These are phyloP conservation scores for Drosophila anomalipes DNA, from an alignment of 2,888 invertebrate species.

Conservation along the genomic window DNA sequence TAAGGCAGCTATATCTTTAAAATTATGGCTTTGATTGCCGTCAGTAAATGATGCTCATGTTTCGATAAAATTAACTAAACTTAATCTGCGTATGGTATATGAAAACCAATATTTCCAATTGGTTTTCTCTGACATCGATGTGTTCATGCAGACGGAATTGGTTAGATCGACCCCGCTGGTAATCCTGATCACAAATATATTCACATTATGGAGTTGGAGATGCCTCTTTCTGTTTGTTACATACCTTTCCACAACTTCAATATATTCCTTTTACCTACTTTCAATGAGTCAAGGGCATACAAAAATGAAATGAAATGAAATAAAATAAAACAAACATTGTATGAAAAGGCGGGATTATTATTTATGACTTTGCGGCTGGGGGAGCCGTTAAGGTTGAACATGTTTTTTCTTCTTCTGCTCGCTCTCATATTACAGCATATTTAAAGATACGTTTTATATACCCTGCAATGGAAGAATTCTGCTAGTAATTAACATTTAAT, in stretches of 20 bases:
- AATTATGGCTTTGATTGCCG: background rate
- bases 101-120: background rate
- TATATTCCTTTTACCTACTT: background rate
- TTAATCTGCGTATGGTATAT: background rate
- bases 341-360: constrained; percentile 59
- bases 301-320: constrained; percentile 16
- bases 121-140: background rate
- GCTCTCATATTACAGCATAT: background rate
- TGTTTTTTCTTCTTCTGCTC: constrained; percentile 6
- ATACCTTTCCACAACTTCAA: background rate
- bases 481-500: background rate
- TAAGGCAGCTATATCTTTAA: background rate
- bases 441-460: background rate
- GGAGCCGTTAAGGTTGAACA: constrained; percentile 17
- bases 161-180: background rate
- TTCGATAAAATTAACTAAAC: background rate
- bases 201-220: background rate
- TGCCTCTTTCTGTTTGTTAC: background rate
- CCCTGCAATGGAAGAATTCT: constrained; percentile 5
- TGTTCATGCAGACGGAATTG: background rate
- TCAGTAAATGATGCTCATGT: background rate
- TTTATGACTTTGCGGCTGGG: constrained; percentile 60
- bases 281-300: background rate
- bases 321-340: constrained; percentile 24
- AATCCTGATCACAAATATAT: background rate